Base-by-base conservation (phyloP, 2,888 invertebrate genomes). In the Temnothorax ravouxi region DNA sequence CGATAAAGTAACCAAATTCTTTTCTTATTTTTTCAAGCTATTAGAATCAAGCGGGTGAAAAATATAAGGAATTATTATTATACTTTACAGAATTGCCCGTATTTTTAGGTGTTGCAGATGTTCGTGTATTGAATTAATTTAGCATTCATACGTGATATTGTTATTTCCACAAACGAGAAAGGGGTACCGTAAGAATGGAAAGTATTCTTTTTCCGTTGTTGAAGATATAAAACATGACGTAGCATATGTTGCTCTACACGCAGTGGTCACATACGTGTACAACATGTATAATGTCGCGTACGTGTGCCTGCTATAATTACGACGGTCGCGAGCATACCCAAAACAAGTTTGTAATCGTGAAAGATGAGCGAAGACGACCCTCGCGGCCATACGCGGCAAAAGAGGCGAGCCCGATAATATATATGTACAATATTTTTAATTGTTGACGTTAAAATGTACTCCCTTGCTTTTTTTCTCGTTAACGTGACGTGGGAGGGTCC, bases 401-500 rank as follows among this genome's bases (percentile, higher is more conserved):
- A 81, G 66, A 76, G 79, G 69, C 82, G 76, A 52, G 79, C 62
- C 62, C 77, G 86, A 89, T 94, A 94, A 94, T 93, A 91, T 93
- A 91, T 95, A 94, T 94, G 95, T 94, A 94, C 93, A 94, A 94
- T 94, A 95, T 95, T 95, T 95, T 94, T 95, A 94, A 95, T 94
- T 95, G 94, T 93, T 94, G 94, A 94, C 95, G 92, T 94, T 94
- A 94, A 95, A 94, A 94, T 94, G 94, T 94, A 93, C 92, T 93
- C 92, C 91, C 92, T 91, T 91, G 92, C 91, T 91, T 91, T 92
- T 34, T 92, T 92, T 91, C 93, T 92, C 92, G 92, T 93, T 93
- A 93, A 90, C 91, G 88, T 91, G 88, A 91, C 91, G 88, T 88
- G 34, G 72, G 88, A 89, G 90, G 89, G 89, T 87, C 86, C 87